phyloP scores from a whole-genome alignment of 1,140 invertebrate species.

The Pectinophora gossypiella region DNA sequence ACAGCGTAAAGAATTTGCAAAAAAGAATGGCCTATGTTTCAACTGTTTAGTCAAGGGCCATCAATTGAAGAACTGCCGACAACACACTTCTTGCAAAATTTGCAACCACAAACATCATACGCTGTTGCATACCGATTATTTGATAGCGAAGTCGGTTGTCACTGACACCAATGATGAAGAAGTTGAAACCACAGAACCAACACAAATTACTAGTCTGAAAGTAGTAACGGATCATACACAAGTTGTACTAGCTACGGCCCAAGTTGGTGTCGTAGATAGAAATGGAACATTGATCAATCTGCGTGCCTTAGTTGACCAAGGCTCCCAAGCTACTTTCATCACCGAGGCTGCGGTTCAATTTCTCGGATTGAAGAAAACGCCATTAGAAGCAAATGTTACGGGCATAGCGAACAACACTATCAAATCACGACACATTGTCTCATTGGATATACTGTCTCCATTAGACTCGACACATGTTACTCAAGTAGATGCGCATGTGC shows the following conservation, averaged over 20 bases:
- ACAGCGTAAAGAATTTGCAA: constrained; percentile 20
- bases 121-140: constrained; percentile 7
- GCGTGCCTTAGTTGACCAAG: constrained; percentile 18
- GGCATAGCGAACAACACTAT: constrained; percentile 19
- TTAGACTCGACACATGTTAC: not conserved
- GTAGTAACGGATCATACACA: not conserved
- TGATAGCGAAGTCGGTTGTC: not conserved
- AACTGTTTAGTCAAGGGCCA: constrained; percentile 22
- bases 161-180: not conserved
- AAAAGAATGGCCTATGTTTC: constrained; percentile 19
- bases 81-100: constrained; percentile 6
- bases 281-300: constrained; percentile 5
- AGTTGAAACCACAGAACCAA: not conserved
- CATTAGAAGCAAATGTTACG: constrained; percentile 16
- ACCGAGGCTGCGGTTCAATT: constrained; percentile 14
- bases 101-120: constrained; percentile 13
- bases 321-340: constrained; percentile 19
- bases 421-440: constrained; percentile 19
- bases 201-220: not conserved
- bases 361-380: constrained; percentile 7
- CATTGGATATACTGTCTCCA: constrained; percentile 8
- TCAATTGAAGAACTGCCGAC: constrained; percentile 6
- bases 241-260: constrained; percentile 14
- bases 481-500: constrained; percentile 16
- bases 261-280: constrained; percentile 5